Base-by-base conservation (phyloP, 2,113 vertebrate genomes). In the Scophthalmus maximus region DNA sequence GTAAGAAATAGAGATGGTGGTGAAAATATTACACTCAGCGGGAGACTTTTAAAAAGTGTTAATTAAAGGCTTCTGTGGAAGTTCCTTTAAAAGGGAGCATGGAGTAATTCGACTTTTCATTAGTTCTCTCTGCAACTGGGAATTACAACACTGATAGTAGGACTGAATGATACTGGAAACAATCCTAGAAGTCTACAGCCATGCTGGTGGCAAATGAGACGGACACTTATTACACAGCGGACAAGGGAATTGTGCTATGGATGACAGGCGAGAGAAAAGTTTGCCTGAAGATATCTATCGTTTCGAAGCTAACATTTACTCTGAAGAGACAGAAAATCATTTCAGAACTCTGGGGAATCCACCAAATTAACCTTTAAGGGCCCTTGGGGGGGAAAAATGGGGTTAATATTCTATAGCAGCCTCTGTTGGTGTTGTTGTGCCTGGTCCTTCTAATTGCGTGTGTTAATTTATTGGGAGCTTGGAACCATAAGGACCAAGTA, bases 71-170 rank as follows among this genome's bases (percentile, higher is more conserved):
- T 76, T 67, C 15, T 42, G 22, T 44, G 14, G 22, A 67, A 23
- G 27, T 61, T 67, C 55, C 17, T 42, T 20, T 6, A 50, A 70
- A 20, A n/a, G 29, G 30, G 20, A 11, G 18, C 58, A 69, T 76
- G 11, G 46, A 69, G 44, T 46, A 27, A 78, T 55, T 30, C 9
- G 10, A 46, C 47, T 69, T 50, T 65, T 42, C 73, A 66, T 79
- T 40, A 76, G 59, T 69, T 70, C 50, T 52, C 34, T 40, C 18
- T 52, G 59, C 71, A 64, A 40, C 62, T n/a, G 32, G 38, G 25
- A 65, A 78, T 17, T 51, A 63, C 9, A 57, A 26, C 44, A 58
- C 17, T 11, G 18, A 61, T 17, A 51, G 27, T 20, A 50, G 22
- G 32, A 25, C 38, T 63, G 44, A 78, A 59, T 8, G 7, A 57